Conservation (phyloP, 2,113 vertebrate genomes). For the Sylvilagus bachmani region DNA sequence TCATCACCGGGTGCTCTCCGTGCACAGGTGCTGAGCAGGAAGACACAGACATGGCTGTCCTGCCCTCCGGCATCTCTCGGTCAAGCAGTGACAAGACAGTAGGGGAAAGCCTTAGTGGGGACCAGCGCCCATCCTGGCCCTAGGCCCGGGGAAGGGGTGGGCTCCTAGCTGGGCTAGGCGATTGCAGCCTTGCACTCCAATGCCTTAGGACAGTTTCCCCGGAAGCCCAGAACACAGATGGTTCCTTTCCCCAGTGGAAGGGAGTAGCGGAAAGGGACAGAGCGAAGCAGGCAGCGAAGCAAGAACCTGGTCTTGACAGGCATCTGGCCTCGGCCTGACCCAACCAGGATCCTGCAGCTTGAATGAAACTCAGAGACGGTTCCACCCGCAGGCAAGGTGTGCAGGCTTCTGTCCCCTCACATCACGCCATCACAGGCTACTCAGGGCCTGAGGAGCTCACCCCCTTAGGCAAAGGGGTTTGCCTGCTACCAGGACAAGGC, state of each 20-base stretch:
- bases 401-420: neutral
- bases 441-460: neutral
- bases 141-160: neutral
- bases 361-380: rapidly evolving
- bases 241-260: neutral
- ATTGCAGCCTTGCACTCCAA: neutral
- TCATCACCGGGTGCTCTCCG: neutral
- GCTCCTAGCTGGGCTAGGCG: neutral
- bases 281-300: neutral
- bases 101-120: neutral
- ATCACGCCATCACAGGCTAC: neutral
- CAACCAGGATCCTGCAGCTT: neutral
- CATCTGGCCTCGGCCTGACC: too few species aligned
- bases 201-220: neutral
- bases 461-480: neutral
- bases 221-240: neutral
- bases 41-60: neutral
- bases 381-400: neutral
- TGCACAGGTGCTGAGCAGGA: neutral
- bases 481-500: neutral
- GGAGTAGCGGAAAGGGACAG: neutral
- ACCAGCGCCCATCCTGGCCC: neutral
- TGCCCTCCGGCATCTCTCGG: neutral
- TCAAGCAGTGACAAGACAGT: neutral
- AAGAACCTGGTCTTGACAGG: neutral